These are phyloP conservation scores for Sceloporus tristichus DNA, from an alignment of 2,113 vertebrate species.

Conservation along the genomic window DNA sequence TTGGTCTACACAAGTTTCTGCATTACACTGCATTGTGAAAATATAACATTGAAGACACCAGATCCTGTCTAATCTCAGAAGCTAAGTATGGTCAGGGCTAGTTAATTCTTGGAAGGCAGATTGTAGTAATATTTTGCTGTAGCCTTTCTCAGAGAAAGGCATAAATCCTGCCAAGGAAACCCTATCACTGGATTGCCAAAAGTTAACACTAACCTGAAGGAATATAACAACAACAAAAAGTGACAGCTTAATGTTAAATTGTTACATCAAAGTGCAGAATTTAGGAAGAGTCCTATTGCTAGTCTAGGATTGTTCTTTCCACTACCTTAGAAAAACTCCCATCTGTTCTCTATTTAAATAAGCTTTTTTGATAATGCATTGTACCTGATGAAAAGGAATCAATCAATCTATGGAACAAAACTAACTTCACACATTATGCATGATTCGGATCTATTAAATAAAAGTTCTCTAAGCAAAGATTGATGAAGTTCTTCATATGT, in stretches of 20 bases:
- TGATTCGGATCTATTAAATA: background rate
- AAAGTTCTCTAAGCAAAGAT: background rate
- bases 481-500: background rate
- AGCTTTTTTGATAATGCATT: background rate
- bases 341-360: background rate
- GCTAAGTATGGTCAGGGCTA: too few species aligned
- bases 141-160: too few species aligned
- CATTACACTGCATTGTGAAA: background rate
- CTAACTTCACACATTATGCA: background rate
- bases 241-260: too few species aligned
- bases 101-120: too few species aligned
- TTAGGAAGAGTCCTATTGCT: background rate
- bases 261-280: background rate
- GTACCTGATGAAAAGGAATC: background rate
- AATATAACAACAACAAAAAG: too few species aligned
- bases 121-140: too few species aligned
- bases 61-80: too few species aligned
- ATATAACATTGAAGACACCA: background rate
- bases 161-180: too few species aligned
- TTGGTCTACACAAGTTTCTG: background rate
- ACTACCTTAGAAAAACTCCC: background rate
- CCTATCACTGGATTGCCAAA: too few species aligned
- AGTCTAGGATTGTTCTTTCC: background rate
- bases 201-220: too few species aligned
- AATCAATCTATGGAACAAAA: background rate